A percentile compares a stretch with the other conserved stretches of the same genome.
These are phyloP conservation scores for Eriocheir sinensis DNA, from an alignment of 1,140 invertebrate species.

Conservation along the genomic window DNA sequence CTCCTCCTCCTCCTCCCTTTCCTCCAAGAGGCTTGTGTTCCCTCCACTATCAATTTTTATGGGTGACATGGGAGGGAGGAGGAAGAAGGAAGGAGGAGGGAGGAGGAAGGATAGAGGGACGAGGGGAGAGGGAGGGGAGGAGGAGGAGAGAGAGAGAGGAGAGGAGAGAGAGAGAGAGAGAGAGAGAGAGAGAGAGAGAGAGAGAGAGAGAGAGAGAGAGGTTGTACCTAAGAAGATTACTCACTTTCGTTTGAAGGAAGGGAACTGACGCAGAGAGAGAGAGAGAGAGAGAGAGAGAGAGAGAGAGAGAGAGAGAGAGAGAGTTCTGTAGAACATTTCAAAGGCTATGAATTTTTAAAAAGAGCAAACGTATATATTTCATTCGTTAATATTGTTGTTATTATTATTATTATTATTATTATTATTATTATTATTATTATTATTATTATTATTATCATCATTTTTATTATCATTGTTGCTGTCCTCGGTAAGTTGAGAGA, in stretches of 20 bases:
- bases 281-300: conserved; percentile 32
- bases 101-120: background rate
- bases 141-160: background rate
- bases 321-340: too few relatives aligned
- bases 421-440: too few relatives aligned
- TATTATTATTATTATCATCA: too few relatives aligned
- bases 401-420: too few relatives aligned
- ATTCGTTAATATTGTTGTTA: too few relatives aligned
- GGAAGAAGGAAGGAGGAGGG: conserved; percentile 14
- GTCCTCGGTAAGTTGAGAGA: too few relatives aligned
- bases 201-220: conserved; percentile 45
- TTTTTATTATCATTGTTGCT: too few relatives aligned
- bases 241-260: too few relatives aligned
- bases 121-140: too few relatives aligned
- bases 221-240: background rate
- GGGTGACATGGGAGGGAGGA: background rate
- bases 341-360: too few relatives aligned
- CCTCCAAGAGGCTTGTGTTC: background rate
- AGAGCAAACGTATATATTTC: too few relatives aligned
- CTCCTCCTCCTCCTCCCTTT: background rate
- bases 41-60: background rate
- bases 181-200: conserved; percentile 19
- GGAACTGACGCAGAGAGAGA: background rate
- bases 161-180: background rate
- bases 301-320: conserved; percentile 40